Evolutionary conservation across 2,888 invertebrate species (phyloP).

Genomic region (Abrostola tripartita): DNA sequence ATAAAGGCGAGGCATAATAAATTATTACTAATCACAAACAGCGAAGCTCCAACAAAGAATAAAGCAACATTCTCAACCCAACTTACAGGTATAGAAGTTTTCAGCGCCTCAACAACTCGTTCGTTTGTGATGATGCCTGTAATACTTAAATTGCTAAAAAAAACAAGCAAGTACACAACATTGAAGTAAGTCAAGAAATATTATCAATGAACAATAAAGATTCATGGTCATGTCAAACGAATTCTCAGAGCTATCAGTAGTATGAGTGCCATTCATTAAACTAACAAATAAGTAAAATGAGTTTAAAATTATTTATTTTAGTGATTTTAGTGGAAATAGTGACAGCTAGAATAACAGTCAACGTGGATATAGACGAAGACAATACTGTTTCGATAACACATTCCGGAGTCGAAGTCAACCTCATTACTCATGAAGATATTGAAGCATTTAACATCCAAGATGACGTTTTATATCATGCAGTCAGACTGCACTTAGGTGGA

Average conservation of each 20-base stretch:
- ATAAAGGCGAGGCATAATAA: no score
- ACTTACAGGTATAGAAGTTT: no score
- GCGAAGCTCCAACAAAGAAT: no score
- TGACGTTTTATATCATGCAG: constrained; percentile 61
- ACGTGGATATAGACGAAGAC: constrained; percentile 68
- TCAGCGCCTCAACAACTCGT: no score
- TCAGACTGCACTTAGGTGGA: constrained; percentile 65
- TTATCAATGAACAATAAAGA: neutral
- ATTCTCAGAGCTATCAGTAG: neutral
- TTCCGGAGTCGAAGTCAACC: constrained; percentile 65
- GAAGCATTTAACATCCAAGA: constrained; percentile 66
- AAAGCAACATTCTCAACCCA: no score
- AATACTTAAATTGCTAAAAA: no score
- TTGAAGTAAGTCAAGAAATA: neutral
- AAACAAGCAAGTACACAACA: neutral
- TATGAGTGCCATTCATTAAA: no score
- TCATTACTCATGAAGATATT: constrained; percentile 66
- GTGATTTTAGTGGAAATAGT: constrained; percentile 34
- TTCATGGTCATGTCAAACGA: neutral
- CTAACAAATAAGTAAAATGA: constrained; percentile 21
- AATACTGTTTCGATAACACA: constrained; percentile 60
- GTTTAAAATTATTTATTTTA: constrained; percentile 24
- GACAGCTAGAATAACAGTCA: constrained; percentile 37
- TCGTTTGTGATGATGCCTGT: no score
- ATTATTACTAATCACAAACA: no score